Conservation (phyloP, 2,113 vertebrate species). For the Cervus canadensis region DNA sequence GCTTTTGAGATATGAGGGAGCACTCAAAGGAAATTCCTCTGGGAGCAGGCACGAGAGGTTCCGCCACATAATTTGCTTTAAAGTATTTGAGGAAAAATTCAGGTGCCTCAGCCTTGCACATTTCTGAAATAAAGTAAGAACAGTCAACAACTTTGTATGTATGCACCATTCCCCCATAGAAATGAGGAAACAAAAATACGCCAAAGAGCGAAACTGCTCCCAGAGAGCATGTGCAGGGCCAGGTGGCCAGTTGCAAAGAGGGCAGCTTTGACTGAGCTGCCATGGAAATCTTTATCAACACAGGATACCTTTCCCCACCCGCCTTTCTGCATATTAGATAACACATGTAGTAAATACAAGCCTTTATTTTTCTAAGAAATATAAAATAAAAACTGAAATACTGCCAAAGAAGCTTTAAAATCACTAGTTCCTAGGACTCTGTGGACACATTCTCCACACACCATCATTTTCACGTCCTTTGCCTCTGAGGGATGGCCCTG, state of each 20-base stretch:
- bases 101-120: conserved; percentile 43
- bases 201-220: not conserved
- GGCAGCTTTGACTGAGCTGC: not conserved
- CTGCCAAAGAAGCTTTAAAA: conserved; percentile 49
- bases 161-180: not conserved
- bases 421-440: conserved; percentile 46
- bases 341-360: conserved; percentile 48
- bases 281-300: not conserved
- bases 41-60: conserved; percentile 43
- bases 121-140: conserved; percentile 38
- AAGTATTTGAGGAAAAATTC: conserved; percentile 63
- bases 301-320: not conserved
- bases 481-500: conserved; percentile 15
- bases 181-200: conserved; percentile 1
- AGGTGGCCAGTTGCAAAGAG: not conserved
- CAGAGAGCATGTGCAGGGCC: not conserved
- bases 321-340: conserved; percentile 47
- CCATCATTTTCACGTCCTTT: conserved; percentile 51
- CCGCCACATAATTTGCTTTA: conserved; percentile 14
- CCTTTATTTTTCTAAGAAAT: conserved; percentile 63
- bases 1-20: conserved; percentile 38
- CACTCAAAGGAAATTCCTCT: conserved; percentile 52
- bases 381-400: conserved; percentile 55
- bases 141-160: not conserved
- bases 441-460: conserved; percentile 31